Percentiles rank a stretch among this genome's conserved stretches.
phyloP scores from a whole-genome alignment of 2,888 invertebrate species.

The Stenodera caucasica region DNA sequence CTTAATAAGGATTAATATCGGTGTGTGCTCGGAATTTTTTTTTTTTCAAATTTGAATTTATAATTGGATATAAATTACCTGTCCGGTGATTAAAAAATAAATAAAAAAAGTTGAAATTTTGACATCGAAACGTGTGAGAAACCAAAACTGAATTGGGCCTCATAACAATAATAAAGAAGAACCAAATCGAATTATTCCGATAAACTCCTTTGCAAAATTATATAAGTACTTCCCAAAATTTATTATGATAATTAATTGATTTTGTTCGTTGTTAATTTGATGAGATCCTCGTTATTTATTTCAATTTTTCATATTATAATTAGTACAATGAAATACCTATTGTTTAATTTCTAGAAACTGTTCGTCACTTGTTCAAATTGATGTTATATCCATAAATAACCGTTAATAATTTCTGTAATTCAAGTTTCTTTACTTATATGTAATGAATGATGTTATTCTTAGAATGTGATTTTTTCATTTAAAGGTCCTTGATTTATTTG shows the following conservation, averaged over 20 bases:
- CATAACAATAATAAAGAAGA: too few relatives aligned
- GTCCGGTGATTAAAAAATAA: not conserved
- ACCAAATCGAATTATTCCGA: too few relatives aligned
- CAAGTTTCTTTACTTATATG: not conserved
- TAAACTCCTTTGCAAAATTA: too few relatives aligned
- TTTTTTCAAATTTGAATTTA: constrained; percentile 1
- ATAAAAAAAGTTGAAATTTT: not conserved
- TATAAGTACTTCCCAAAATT: too few relatives aligned
- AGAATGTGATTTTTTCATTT: not conserved
- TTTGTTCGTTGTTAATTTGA: too few relatives aligned
- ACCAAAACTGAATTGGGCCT: too few relatives aligned
- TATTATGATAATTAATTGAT: too few relatives aligned
- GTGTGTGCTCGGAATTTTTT: not conserved
- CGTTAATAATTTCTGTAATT: not conserved
- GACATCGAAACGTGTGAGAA: too few relatives aligned
- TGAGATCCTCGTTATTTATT: not conserved
- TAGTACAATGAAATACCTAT: not conserved
- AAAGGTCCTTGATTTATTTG: too few relatives aligned
- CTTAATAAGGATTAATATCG: not conserved
- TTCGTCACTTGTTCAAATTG: not conserved
- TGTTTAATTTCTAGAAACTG: not conserved
- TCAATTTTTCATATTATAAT: not conserved
- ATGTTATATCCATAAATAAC: not conserved
- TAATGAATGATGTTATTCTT: not conserved
- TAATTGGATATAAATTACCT: not conserved